Evolutionary conservation across 1,140 invertebrate genomes (phyloP).

Genomic region (Diachasma alloeum): DNA sequence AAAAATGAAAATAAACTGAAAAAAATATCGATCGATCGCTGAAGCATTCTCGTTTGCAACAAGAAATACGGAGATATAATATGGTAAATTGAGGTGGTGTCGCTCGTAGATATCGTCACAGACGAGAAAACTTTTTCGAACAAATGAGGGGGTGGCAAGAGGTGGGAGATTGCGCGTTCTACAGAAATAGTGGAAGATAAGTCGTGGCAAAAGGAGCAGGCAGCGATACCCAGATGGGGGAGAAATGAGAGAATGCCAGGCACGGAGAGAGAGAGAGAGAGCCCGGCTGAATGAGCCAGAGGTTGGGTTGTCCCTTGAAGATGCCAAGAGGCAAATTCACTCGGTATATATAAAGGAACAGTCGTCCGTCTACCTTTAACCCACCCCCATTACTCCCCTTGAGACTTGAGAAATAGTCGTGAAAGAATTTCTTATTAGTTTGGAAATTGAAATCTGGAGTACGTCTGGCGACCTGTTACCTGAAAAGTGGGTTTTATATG

Average conservation of each 20-base stretch:
- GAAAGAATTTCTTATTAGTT: slow-evolving; percentile 58
- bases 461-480: slow-evolving; percentile 26
- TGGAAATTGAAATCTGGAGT: slow-evolving; percentile 50
- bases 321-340: slow-evolving; percentile 36
- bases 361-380: neutral
- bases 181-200: slow-evolving; percentile 44
- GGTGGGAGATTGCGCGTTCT: slow-evolving; percentile 23
- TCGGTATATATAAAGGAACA: slow-evolving; percentile 19
- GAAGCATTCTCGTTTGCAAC: too few species aligned
- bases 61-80: neutral
- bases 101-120: neutral
- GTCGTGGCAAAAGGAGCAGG: slow-evolving; percentile 32
- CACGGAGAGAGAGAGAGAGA: slow-evolving; percentile 11
- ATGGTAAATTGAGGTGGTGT: slow-evolving; percentile 10
- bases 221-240: slow-evolving; percentile 31
- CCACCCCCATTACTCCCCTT: slow-evolving; percentile 30
- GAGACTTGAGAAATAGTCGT: slow-evolving; percentile 46
- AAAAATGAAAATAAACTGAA: too few species aligned
- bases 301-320: slow-evolving; percentile 23
- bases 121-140: slow-evolving; percentile 33
- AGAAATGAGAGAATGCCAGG: slow-evolving; percentile 18
- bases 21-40: too few species aligned
- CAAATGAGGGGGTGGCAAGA: slow-evolving; percentile 38
- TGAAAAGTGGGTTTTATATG: neutral
- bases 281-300: neutral